Percentiles rank a stretch among this genome's conserved stretches.
Evolutionary conservation across 2,113 vertebrate genomes (phyloP).

Genomic region (Cryptomyrus ogoouensis): DNA sequence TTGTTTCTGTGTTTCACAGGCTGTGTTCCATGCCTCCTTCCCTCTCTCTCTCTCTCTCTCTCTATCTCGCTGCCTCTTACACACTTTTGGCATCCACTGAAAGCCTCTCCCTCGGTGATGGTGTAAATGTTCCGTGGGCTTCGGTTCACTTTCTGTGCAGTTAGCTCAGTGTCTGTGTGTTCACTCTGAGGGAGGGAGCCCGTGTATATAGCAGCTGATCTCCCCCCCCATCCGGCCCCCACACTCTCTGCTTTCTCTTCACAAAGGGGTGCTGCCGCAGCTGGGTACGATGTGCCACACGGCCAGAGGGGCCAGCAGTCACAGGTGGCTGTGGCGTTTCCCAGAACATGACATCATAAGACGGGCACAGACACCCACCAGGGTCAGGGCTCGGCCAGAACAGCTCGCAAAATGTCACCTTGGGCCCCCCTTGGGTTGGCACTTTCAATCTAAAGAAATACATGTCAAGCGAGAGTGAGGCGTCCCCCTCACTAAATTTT

Average conservation of each 20-base stretch:
- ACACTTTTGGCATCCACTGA: slow-evolving; percentile 60
- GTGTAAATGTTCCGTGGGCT: slow-evolving; percentile 42
- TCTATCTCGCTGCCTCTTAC: slow-evolving; percentile 24
- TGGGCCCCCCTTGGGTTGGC: not conserved
- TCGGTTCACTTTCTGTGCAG: slow-evolving; percentile 38
- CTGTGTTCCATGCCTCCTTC: slow-evolving; percentile 49
- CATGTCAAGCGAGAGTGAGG: not conserved
- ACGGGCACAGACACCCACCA: not conserved
- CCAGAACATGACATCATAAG: slow-evolving; percentile 23
- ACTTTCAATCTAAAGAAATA: not conserved
- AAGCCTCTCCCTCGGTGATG: slow-evolving; percentile 41
- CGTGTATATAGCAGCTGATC: slow-evolving; percentile 49
- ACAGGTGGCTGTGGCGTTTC: slow-evolving; percentile 19
- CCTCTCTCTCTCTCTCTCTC: slow-evolving; percentile 20
- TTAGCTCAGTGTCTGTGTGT: slow-evolving; percentile 43
- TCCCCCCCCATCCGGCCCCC: not conserved
- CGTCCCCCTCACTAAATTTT: not conserved
- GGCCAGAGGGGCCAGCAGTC: slow-evolving; percentile 46
- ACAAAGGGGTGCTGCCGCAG: slow-evolving; percentile 51
- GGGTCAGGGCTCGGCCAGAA: not conserved
- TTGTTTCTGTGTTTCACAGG: slow-evolving; percentile 43
- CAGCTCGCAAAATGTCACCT: not conserved
- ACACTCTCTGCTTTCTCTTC: slow-evolving; percentile 18
- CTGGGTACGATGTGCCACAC: slow-evolving; percentile 37
- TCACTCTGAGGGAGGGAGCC: slow-evolving; percentile 47